Conservation (phyloP, 2,888 invertebrate species). For the Limenitis camilla region DNA sequence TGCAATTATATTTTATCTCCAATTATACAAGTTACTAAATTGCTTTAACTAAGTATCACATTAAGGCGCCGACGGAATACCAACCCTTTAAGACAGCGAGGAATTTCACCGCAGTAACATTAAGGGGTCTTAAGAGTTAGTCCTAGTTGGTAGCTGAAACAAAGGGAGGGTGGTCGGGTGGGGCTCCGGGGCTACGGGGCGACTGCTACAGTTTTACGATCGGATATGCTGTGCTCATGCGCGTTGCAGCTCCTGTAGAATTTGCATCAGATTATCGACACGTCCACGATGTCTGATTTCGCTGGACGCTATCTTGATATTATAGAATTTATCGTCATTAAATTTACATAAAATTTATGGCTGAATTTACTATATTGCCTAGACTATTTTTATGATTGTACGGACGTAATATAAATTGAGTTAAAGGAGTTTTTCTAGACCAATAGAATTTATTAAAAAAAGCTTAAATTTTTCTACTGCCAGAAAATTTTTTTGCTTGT, state of each 20-base stretch:
- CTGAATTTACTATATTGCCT: no score
- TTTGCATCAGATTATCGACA: conserved; percentile 68
- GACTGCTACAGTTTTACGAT: conserved; percentile 69
- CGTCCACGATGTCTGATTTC: conserved; percentile 12
- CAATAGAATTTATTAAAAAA: no score
- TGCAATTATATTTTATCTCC: conserved; percentile 12
- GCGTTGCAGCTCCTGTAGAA: conserved; percentile 55
- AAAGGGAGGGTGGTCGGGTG: conserved; percentile 54
- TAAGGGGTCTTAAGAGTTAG: conserved; percentile 68
- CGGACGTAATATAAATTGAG: no score
- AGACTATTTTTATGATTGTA: no score
- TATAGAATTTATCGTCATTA: no score
- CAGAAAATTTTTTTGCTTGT: no score
- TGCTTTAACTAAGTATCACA: conserved; percentile 18
- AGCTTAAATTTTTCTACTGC: no score
- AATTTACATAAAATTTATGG: no score
- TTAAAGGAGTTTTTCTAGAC: no score
- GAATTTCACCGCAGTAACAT: conserved; percentile 51
- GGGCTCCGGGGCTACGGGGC: conserved; percentile 35
- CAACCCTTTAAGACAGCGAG: conserved; percentile 45
- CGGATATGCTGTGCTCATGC: conserved; percentile 67
- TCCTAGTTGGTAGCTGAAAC: conserved; percentile 61
- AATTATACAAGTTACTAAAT: conserved; percentile 22
- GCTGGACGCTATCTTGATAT: not conserved
- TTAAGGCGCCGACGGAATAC: conserved; percentile 16